Base-by-base conservation (phyloP, 2,888 invertebrate species). In the Dolichopus griseipennis region DNA sequence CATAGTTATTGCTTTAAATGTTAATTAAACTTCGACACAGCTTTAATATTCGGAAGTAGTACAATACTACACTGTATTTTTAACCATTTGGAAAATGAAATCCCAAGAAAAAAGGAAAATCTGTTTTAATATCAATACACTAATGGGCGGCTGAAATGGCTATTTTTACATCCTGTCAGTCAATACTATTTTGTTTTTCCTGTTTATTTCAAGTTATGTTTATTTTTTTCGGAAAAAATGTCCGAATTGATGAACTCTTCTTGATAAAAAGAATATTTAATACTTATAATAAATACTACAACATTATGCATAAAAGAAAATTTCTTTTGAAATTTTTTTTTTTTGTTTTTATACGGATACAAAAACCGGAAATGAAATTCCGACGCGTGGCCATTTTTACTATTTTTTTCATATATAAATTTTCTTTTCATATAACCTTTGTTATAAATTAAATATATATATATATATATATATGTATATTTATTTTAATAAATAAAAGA, bases 301-400 rank as follows among this genome's bases (percentile, higher is more conserved):
- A n/a, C n/a, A n/a, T 5, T 27, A 27, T 27, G 27, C 15, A 41
- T 41, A 41, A 41, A 41, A 41, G 8, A 41, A 41, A 41, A 41
- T 41, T 41, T 27, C 27, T 27, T 27, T 27, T 27, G 27, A 27
- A 27, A 4, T 27, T 37, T 37, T 15, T 52, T 52, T 52, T 52
- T 52, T 15, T 6, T 18, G 37, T 37, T 8, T 10, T 37, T 4
- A 52, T 52, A 18, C 52, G 52, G 15, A 52, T 52, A 52, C 18
- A 18, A 52, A n/a, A 52, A 52, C 8, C 52, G 52, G 52, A 52
- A 52, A 52, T 52, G 52, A 52, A 52, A 52, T 52, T 52, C 52
- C 9, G 52, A 52, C 52, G 52, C 52, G 52, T 52, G 52, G 52
- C 52, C 52, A 52, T 52, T 52, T 52, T 52, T 52, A 52, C 52